These are phyloP conservation scores for Tipula lateralis DNA, from an alignment of 2,888 invertebrate species.

Conservation along the genomic window DNA sequence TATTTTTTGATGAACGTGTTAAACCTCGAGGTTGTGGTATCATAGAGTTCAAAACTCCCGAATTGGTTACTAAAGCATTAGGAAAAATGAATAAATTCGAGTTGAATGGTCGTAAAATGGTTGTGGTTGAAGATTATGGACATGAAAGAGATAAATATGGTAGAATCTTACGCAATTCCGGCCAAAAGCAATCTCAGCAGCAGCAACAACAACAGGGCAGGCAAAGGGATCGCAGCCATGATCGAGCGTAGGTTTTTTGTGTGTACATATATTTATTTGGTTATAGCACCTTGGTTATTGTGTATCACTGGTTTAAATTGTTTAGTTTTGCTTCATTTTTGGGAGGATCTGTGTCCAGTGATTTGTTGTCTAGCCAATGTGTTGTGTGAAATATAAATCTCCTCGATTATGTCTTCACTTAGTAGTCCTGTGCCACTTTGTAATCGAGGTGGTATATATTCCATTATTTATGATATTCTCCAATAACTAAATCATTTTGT, in stretches of 20 bases:
- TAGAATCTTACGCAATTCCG: slow-evolving; percentile 45
- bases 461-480: background rate
- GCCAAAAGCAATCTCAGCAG: background rate
- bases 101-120: slow-evolving; percentile 85
- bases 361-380: slow-evolving; percentile 3
- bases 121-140: slow-evolving; percentile 82
- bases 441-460: background rate
- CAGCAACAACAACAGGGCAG: background rate
- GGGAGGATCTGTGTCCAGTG: background rate
- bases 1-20: slow-evolving; percentile 89
- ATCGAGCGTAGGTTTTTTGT: background rate
- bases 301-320: background rate
- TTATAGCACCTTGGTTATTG: background rate
- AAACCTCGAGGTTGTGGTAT: slow-evolving; percentile 94
- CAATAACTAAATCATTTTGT: background rate
- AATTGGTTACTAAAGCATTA: slow-evolving; percentile 83
- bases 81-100: slow-evolving; percentile 93
- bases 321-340: background rate
- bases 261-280: background rate
- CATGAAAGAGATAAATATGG: slow-evolving; percentile 69
- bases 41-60: slow-evolving; percentile 87
- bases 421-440: background rate
- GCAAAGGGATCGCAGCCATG: background rate
- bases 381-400: background rate
- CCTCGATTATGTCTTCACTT: background rate